Evolutionary conservation across 2,113 vertebrate species (phyloP).

Genomic region (Tympanuchus pallidicinctus): DNA sequence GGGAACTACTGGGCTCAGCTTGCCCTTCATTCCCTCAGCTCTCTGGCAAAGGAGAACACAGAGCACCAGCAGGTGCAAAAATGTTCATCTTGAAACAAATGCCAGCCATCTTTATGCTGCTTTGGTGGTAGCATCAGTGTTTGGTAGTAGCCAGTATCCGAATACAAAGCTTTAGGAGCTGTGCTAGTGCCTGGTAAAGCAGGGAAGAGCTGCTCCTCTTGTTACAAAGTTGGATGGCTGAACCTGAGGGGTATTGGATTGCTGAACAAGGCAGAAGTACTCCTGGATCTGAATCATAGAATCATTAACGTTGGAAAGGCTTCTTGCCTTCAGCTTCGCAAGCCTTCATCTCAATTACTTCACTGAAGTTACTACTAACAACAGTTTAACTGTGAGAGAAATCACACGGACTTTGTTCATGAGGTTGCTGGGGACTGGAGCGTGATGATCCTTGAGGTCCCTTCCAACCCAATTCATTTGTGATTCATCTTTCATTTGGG

Average conservation of each 20-base stretch:
- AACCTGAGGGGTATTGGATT: neutral
- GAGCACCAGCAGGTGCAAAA: no score
- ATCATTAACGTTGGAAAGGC: neutral
- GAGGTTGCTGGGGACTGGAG: no score
- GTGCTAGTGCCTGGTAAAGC: neutral
- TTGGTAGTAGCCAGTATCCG: neutral
- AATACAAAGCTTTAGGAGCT: neutral
- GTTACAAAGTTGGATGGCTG: neutral
- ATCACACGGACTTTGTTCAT: accelerated
- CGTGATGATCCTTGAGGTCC: no score
- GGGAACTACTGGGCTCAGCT: neutral
- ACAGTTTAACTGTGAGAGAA: accelerated
- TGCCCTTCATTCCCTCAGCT: neutral
- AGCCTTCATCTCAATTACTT: neutral
- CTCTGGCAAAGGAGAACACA: no score
- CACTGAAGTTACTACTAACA: neutral
- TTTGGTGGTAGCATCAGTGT: neutral
- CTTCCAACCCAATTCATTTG: no score
- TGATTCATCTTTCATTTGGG: neutral
- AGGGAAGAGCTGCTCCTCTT: neutral
- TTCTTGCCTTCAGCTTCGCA: neutral
- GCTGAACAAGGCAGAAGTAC: neutral
- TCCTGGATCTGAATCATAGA: neutral
- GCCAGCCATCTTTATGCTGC: no score
- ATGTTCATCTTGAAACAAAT: no score